These are phyloP conservation scores for Gracilinanus agilis DNA, from an alignment of 2,113 vertebrate species.

Conservation along the genomic window DNA sequence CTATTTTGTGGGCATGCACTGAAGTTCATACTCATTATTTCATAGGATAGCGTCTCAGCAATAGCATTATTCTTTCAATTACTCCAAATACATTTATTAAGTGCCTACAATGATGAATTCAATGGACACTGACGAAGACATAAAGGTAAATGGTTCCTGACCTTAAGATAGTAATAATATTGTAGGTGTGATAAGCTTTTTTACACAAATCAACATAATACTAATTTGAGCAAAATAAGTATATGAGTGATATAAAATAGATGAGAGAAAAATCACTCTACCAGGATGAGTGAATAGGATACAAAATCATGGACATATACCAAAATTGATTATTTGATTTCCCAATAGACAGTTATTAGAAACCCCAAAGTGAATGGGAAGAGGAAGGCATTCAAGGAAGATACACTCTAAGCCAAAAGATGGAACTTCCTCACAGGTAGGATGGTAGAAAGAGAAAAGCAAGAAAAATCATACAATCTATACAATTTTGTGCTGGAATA, in stretches of 20 bases:
- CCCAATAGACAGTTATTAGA: background rate
- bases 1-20: background rate
- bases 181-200: background rate
- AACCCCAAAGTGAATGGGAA: background rate
- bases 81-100: background rate
- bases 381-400: background rate
- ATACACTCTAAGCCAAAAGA: background rate
- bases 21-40: background rate
- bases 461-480: background rate
- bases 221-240: background rate
- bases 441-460: background rate
- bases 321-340: background rate
- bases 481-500: background rate
- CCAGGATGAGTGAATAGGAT: background rate
- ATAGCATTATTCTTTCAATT: background rate
- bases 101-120: background rate
- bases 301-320: background rate
- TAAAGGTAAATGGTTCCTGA: background rate
- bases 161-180: background rate
- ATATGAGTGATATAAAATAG: background rate
- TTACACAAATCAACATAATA: background rate
- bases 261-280: background rate
- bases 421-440: background rate
- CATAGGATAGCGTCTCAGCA: background rate
- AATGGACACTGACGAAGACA: background rate